A percentile compares a stretch with the other conserved stretches of the same genome.
Evolutionary conservation across 2,113 vertebrate species (phyloP).

Genomic region (Patagioenas fasciata): DNA sequence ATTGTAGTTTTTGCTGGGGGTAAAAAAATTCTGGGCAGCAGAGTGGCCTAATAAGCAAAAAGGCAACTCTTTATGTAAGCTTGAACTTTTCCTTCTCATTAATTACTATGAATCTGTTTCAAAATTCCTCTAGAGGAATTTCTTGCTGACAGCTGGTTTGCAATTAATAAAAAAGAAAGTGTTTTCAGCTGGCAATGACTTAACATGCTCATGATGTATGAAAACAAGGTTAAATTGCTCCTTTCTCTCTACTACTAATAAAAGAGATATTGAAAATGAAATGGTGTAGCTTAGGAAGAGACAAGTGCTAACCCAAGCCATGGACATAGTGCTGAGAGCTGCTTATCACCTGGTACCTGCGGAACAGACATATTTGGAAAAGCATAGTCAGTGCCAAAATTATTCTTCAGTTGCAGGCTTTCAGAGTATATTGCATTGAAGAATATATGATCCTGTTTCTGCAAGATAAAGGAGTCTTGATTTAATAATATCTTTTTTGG

Average conservation of each 20-base stretch:
- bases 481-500: not conserved
- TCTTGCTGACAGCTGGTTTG: conserved; percentile 36
- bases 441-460: not conserved
- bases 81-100: not conserved
- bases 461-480: not conserved
- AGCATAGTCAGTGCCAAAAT: not conserved
- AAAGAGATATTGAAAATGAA: conserved; percentile 1
- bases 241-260: not conserved
- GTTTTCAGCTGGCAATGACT: conserved; percentile 4
- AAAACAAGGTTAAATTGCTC: conserved; percentile 27
- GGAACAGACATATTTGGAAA: not conserved
- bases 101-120: not conserved
- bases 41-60: not conserved
- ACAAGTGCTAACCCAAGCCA: not conserved
- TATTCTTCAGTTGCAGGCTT: not conserved
- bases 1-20: not conserved
- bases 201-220: not conserved
- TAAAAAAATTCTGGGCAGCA: not conserved
- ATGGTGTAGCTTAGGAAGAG: not conserved
- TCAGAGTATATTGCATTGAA: not conserved
- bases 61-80: not conserved
- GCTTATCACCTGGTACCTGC: not conserved
- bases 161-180: conserved; percentile 25
- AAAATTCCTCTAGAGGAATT: conserved; percentile 17
- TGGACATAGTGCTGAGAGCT: not conserved